phyloP scores from a whole-genome alignment of 1,140 invertebrate genomes.

The Parasteatoda tepidariorum region DNA sequence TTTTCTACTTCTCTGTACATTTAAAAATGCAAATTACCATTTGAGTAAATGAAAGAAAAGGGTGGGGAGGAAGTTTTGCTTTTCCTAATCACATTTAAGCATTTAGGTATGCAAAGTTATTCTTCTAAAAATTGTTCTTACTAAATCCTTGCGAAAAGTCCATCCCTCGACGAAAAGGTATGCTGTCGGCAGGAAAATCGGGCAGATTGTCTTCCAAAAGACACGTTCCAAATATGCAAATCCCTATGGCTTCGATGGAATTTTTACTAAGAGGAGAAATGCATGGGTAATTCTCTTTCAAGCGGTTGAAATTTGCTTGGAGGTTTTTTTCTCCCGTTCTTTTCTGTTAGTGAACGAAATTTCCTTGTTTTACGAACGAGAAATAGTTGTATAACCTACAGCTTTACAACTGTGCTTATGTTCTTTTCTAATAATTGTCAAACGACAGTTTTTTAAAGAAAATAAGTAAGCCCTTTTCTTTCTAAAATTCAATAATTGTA shows the following conservation, averaged over 20 bases:
- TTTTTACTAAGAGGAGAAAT: background rate
- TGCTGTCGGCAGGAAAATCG: background rate
- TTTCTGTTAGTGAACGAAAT: background rate
- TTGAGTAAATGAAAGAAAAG: background rate
- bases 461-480: too few species aligned
- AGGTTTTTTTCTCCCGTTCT: background rate
- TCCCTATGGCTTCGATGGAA: background rate
- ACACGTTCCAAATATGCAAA: background rate
- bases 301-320: too few species aligned
- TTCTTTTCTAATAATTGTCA: too few species aligned
- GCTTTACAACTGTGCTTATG: too few species aligned
- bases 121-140: background rate
- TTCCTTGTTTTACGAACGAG: too few species aligned
- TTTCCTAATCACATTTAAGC: slow-evolving; percentile 8
- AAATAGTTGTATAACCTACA: too few species aligned
- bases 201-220: background rate
- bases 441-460: too few species aligned
- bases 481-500: too few species aligned
- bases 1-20: background rate
- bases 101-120: slow-evolving; percentile 26
- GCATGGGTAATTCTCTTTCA: background rate
- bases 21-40: background rate
- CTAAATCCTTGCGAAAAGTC: background rate
- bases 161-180: background rate
- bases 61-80: background rate